These are phyloP conservation scores for Scomber scombrus DNA, from an alignment of 2,113 vertebrate species.

Conservation along the genomic window DNA sequence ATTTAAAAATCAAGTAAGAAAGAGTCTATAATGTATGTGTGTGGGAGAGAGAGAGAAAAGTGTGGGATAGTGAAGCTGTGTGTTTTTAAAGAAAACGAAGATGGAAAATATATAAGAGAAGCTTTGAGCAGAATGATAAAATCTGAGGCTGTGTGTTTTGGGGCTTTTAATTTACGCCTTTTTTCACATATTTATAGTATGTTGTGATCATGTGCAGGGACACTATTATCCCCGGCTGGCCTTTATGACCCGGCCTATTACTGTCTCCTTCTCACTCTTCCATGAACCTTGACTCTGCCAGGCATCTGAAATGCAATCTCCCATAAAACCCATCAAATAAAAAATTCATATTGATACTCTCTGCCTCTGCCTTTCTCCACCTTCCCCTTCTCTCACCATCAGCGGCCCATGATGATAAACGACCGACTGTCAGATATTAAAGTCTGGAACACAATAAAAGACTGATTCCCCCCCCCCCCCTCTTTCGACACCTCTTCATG, in stretches of 20 bases:
- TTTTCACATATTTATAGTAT: neutral
- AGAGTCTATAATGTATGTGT: neutral
- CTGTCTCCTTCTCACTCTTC: constrained; percentile 44
- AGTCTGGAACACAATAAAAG: constrained; percentile 77
- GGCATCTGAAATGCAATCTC: constrained; percentile 76
- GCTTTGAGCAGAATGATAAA: neutral
- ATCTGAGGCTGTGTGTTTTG: neutral
- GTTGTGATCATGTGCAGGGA: constrained; percentile 21
- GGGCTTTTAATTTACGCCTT: neutral
- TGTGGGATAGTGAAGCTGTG: too few species aligned
- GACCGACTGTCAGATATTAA: constrained; percentile 78
- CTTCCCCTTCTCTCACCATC: constrained; percentile 66
- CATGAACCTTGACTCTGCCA: constrained; percentile 68
- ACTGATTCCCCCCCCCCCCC: constrained; percentile 31
- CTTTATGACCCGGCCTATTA: constrained; percentile 53
- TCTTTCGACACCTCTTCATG: constrained; percentile 42
- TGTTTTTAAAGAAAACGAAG: constrained; percentile 24
- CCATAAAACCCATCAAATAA: constrained; percentile 82
- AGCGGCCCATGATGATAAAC: constrained; percentile 76
- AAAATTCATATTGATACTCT: constrained; percentile 82
- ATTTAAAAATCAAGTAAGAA: neutral
- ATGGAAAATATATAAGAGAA: neutral
- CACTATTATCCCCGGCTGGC: constrained; percentile 49
- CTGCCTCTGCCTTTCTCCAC: constrained; percentile 63
- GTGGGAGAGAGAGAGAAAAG: too few species aligned